Conservation (phyloP, 2,888 invertebrate genomes). For the Sphaerophoria rueppellii region DNA sequence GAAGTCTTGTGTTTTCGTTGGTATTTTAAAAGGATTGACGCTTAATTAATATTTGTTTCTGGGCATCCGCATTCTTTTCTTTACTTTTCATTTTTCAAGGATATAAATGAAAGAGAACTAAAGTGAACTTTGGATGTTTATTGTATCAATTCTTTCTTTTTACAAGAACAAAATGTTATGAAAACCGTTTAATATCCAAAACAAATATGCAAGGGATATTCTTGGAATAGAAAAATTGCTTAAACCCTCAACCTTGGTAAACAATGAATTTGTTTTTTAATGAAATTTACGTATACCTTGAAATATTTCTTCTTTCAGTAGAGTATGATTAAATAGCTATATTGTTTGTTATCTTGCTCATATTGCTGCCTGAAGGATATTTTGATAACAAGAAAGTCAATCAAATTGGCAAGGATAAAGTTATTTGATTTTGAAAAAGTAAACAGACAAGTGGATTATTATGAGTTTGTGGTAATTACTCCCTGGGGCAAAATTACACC, state of each 20-base stretch:
- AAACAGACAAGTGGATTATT: background rate
- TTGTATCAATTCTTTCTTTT: background rate
- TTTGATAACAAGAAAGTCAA: background rate
- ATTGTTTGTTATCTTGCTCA: background rate
- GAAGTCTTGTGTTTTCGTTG: background rate
- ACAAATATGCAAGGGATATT: background rate
- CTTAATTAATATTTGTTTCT: conserved; percentile 29
- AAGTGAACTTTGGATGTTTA: background rate
- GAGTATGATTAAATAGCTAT: conserved; percentile 1
- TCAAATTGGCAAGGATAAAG: conserved; percentile 10
- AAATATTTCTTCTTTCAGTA: background rate
- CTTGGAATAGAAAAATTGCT: too few relatives aligned
- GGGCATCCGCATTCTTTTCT: background rate
- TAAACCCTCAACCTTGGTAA: too few relatives aligned
- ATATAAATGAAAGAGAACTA: conserved; percentile 1
- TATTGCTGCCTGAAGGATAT: background rate
- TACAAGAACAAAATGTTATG: background rate
- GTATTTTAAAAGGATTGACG: background rate
- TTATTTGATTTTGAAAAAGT: background rate
- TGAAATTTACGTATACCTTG: background rate
- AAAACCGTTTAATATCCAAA: background rate
- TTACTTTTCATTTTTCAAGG: background rate
- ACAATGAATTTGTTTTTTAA: background rate
- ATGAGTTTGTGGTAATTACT: background rate
- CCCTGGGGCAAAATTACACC: background rate